Base-by-base conservation (phyloP, 2,888 invertebrate species). In the Diarsia mendica region DNA sequence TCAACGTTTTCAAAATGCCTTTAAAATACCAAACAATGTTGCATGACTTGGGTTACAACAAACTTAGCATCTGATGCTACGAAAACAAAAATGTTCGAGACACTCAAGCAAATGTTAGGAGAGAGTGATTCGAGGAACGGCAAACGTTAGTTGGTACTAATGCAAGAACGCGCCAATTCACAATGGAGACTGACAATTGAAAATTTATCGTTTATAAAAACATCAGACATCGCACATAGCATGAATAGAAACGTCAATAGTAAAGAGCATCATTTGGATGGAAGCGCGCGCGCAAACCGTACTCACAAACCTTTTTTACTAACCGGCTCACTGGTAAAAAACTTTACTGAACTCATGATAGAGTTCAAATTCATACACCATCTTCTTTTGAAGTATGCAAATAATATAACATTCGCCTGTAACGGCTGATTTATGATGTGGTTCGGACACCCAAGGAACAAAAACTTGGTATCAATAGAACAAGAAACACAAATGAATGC, bases 341-440 rank as follows among this genome's bases (percentile, higher is more conserved):
- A 64, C 73, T 77, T 80, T 89, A 85, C 67, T 0, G 0, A 2
- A 10, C 33, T 63, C 46, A 23, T 0, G 33, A 77, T 91, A 93
- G 77, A 86, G 91, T 85, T 80, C 72, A 89, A 89, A 91, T 78
- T 92, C 3, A 70, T 39, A 63, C 53, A 66, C 66, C 76, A 80
- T 55, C 39, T 49, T 65, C 33, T 66, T 77, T 51, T 82, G 60
- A 85, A 72, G 85, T 85, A 89, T 87, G 87, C 87, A 87, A 89
- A 87, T 86, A 87, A 86, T 77, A 84, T 87, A 85, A 84, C 84
- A 85, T 87, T 90, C 80, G 87, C 89, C 90, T 89, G 89, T 92
- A 93, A 91, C 91, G 89, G 89, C 92, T 96, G 95, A 96, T 96
- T 96, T 96, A 96, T 95, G 96, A 94, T 95, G 95, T 92, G 94